phyloP scores from a whole-genome alignment of 2,888 invertebrate species.

The Entomobrya proxima region DNA sequence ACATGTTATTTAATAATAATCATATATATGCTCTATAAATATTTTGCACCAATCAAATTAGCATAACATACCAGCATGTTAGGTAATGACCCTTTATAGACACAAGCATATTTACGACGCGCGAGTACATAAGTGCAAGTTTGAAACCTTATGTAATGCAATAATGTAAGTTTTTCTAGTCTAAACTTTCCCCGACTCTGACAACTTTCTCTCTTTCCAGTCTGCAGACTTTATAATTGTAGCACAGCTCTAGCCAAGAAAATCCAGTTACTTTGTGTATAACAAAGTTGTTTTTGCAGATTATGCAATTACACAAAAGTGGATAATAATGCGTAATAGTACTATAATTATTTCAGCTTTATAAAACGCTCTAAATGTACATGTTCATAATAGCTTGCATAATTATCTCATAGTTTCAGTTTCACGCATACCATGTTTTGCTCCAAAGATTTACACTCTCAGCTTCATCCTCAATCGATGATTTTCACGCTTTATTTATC shows the following conservation, averaged over 20 bases:
- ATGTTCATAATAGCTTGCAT: background rate
- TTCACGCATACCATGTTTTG: conserved; percentile 60
- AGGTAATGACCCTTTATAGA: background rate
- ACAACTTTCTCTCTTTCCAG: background rate
- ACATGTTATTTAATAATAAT: too few relatives aligned
- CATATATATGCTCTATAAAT: background rate
- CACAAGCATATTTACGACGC: too few relatives aligned
- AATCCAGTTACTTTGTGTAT: background rate
- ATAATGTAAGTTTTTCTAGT: background rate
- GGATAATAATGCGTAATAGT: background rate
- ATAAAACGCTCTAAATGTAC: background rate
- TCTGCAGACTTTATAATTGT: background rate
- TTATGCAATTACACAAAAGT: background rate
- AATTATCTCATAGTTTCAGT: conserved; percentile 14
- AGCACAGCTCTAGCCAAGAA: background rate
- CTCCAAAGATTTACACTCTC: conserved; percentile 37
- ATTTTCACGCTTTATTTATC: conserved; percentile 18
- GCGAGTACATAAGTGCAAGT: background rate
- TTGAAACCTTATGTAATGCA: background rate
- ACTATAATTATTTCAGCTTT: background rate
- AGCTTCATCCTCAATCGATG: background rate
- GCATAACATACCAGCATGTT: background rate
- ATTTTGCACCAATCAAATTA: background rate
- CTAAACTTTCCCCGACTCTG: background rate
- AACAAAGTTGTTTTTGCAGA: background rate